phyloP scores from a whole-genome alignment of 2,888 invertebrate genomes.

The Poecilobothrus nobilitatus region DNA sequence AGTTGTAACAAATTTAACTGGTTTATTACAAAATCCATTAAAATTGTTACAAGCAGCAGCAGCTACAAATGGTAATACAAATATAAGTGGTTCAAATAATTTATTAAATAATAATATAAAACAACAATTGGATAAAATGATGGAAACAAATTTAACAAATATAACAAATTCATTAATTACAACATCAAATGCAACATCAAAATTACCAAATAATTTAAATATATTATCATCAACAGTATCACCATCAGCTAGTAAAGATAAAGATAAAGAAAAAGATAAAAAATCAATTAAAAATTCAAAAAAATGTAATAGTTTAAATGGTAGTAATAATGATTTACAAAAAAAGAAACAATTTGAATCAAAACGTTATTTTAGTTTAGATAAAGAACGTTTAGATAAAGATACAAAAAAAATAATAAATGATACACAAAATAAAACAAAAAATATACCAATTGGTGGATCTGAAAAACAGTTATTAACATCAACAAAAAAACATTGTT shows the following conservation, averaged over 20 bases:
- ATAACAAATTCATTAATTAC: background rate
- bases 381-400: constrained; percentile 26
- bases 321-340: constrained; percentile 24
- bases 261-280: constrained; percentile 15
- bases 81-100: constrained; percentile 23
- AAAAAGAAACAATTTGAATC: constrained; percentile 25
- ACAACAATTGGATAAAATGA: constrained; percentile 23
- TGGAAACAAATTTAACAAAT: constrained; percentile 26
- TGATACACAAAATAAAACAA: background rate
- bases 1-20: background rate
- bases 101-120: constrained; percentile 23
- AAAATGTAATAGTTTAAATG: constrained; percentile 26
- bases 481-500: constrained; percentile 25
- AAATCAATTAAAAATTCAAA: constrained; percentile 20
- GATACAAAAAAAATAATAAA: constrained; percentile 17
- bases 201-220: constrained; percentile 15
- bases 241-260: constrained; percentile 9
- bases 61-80: constrained; percentile 19
- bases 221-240: constrained; percentile 3
- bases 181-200: background rate
- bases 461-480: constrained; percentile 21
- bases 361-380: constrained; percentile 27
- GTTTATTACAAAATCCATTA: constrained; percentile 7
- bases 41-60: constrained; percentile 17
- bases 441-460: constrained; percentile 14